Percentiles rank a stretch among this genome's conserved stretches.
Evolutionary conservation across 2,888 invertebrate species (phyloP).

Genomic region (Conistra vaccinii): DNA sequence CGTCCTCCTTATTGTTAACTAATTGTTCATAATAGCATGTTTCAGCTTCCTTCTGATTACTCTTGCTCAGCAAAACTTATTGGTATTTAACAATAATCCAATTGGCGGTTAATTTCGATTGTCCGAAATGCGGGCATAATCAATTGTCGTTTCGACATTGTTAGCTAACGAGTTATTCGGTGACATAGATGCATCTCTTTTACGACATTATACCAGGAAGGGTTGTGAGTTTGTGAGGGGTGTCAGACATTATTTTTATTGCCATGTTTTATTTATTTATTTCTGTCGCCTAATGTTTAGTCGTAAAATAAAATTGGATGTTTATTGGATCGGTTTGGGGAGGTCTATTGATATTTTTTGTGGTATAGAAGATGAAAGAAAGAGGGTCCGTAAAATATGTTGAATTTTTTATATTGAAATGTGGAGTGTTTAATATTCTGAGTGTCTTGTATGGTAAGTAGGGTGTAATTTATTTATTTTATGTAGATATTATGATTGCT

Average conservation of each 20-base stretch:
- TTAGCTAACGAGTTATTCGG: conserved; percentile 28
- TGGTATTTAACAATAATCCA: conserved; percentile 40
- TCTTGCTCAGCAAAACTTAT: neutral
- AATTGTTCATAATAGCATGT: conserved; percentile 28
- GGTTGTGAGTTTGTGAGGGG: conserved; percentile 61
- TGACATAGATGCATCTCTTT: conserved; percentile 44
- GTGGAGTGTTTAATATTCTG: conserved; percentile 9
- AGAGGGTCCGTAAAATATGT: conserved; percentile 7
- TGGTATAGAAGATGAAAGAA: conserved; percentile 16
- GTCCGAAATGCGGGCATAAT: conserved; percentile 63
- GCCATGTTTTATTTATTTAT: conserved; percentile 64
- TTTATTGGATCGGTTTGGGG: conserved; percentile 61
- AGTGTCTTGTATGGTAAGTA: conserved; percentile 15
- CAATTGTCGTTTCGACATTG: conserved; percentile 34
- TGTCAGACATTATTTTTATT: conserved; percentile 57
- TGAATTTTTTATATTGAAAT: conserved; percentile 36
- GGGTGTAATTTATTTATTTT: conserved; percentile 30
- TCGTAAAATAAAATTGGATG: conserved; percentile 69
- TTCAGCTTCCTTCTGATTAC: too few relatives aligned
- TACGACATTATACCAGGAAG: conserved; percentile 63
- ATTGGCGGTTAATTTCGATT: conserved; percentile 32
- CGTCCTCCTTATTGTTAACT: neutral
- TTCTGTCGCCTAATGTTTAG: conserved; percentile 59
- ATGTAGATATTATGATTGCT: conserved; percentile 8
- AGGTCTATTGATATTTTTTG: conserved; percentile 48